Evolutionary conservation across 2,888 invertebrate genomes (phyloP), one percentile per base, ranked within the genome.

Genomic region (Melanostoma mellinum): DNA sequence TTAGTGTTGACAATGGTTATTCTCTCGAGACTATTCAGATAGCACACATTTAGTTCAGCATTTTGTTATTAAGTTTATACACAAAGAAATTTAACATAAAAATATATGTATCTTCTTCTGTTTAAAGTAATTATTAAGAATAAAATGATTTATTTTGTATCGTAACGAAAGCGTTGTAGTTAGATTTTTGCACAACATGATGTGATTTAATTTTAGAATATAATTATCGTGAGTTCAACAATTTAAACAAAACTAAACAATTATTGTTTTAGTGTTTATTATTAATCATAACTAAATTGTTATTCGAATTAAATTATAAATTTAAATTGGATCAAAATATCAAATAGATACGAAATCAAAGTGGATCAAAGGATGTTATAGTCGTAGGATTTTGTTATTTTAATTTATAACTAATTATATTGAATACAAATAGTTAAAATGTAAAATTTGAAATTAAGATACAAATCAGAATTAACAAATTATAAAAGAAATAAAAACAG

Each of bases 191-290:
- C 80, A 85, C 88, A 75, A 80, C 87, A 88, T 89, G 87, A 88
- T 88, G 88, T 88, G 88, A 88, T 88, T 88, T 89, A 87, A 61
- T 71, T 84, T 79, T 87, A 88, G 87, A 87, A 81, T 86, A 86
- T 87, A 86, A 77, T 87, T 86, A 53, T 32, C 10, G 38, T 61
- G 6, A 68, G 32, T 56, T 50, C 35, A 20, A 55, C 20, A 30
- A 9, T 6, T 44, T 75, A 42, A 20, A 20, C 20, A 20, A 20
- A 20, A 20, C 20, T 61, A 35, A 10, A 10, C 36, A 55, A 50
- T 8, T 61, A 6, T 50, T 50, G 4, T 38, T 38, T 10, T 20
- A 56, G 5, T 33, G n/a, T 32, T 46, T 6, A 3, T 36, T 60
- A 0, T 56, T 55, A 42, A 50, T 50, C 40, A 5, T 38, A 53